These are phyloP conservation scores for Antitype chi DNA, from an alignment of 2,888 invertebrate genomes.

Conservation along the genomic window DNA sequence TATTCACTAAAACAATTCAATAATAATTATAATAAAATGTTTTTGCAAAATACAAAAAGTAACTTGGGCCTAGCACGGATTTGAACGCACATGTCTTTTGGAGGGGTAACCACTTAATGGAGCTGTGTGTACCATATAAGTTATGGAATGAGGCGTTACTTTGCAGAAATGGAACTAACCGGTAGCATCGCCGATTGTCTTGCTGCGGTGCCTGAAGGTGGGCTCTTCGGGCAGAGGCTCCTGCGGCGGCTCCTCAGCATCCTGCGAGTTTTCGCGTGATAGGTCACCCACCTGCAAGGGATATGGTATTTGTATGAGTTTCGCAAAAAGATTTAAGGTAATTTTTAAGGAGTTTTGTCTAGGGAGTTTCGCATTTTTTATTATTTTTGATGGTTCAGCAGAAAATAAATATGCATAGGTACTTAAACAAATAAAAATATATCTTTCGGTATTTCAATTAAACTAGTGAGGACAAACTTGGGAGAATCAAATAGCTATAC, in stretches of 20 bases:
- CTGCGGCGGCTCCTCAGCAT: constrained; percentile 90
- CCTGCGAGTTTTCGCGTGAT: constrained; percentile 93
- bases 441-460: neutral
- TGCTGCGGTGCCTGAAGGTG: constrained; percentile 95
- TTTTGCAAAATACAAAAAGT: too few relatives aligned
- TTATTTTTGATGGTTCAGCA: neutral
- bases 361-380: neutral
- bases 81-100: too few relatives aligned
- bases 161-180: constrained; percentile 84
- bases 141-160: neutral
- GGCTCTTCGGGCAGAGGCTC: constrained; percentile 80
- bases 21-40: too few relatives aligned
- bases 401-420: neutral
- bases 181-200: constrained; percentile 96
- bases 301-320: constrained; percentile 1
- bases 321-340: neutral
- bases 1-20: too few relatives aligned
- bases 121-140: neutral
- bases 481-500: neutral
- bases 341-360: neutral
- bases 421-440: neutral
- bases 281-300: constrained; percentile 91
- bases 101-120: too few relatives aligned
- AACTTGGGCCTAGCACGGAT: too few relatives aligned
- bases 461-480: neutral